Evolutionary conservation across 2,888 invertebrate genomes (phyloP), one percentile per base, ranked within the genome.

Genomic region (Eugnorisma glareosa): DNA sequence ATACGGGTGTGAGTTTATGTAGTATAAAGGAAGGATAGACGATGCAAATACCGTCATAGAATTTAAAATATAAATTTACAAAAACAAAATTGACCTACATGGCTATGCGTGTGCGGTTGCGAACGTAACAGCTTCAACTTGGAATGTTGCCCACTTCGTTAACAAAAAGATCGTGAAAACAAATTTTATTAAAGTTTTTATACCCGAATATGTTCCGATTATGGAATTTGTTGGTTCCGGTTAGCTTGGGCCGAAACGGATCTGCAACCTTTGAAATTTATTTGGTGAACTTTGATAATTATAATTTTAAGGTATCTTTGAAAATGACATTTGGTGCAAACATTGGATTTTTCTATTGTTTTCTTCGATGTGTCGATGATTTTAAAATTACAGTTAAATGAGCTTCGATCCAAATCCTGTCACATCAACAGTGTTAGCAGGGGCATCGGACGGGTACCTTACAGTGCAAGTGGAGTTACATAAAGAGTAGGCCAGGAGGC

Each of bases 81-180:
- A 80, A 74, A 74, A 61, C 13, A 37, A 79, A 74, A 80, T 79
- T 79, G 68, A 77, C 81, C 75, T 73, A 79, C 75, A 86, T 77
- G 66, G 67, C 31, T 40, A 70, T 66, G 82, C 75, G 82, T 83
- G 35, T 83, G 75, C 18, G 82, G 80, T 80, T 72, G 66, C 15
- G 15, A 48, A 48, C 71, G 64, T 75, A 72, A 64, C 64, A 35
- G 75, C 64, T 5, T 18, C 24, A 31, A 31, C 15, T 83, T 84
- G 82, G 82, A 84, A 76, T 68, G 73, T 73, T 83, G 83, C 84
- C 84, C 81, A 81, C 63, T 84, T 81, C 68, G 81, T 84, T 77
- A 73, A 1, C 79, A 73, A 77, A 84, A 84, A 84, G 67, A 77
- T 66, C 59, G 73, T 81, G 77, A 81, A 84, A 83, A 77, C 73